Percentiles rank a stretch among this genome's conserved stretches.
Conservation (phyloP, 2,888 invertebrate genomes). For the Disparrhopalites patrizii region DNA sequence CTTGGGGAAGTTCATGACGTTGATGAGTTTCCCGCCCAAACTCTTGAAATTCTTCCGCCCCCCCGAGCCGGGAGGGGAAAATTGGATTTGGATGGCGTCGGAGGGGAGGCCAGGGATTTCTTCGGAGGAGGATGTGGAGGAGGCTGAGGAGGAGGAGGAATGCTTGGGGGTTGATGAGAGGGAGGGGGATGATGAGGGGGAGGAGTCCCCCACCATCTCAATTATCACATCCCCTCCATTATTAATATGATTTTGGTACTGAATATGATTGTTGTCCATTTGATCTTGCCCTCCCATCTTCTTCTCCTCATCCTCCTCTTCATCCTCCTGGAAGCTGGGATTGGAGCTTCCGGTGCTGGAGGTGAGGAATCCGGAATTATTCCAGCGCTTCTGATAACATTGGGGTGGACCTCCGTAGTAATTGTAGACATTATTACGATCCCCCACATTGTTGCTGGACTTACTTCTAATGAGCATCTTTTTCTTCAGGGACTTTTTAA, state of each 20-base stretch:
- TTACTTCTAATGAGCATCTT: background rate
- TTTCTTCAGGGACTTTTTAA: background rate
- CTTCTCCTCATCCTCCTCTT: background rate
- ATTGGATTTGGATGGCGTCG: background rate
- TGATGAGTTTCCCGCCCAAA: constrained; percentile 29
- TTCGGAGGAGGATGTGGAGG: no score
- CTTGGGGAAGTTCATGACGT: constrained; percentile 42
- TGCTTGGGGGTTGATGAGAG: background rate
- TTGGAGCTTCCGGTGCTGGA: background rate
- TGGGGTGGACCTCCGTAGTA: no score
- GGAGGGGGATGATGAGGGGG: no score
- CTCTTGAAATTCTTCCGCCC: no score
- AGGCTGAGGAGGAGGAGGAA: no score
- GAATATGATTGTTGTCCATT: background rate
- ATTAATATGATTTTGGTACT: background rate
- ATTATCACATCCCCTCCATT: no score
- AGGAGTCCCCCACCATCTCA: no score
- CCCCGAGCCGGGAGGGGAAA: no score
- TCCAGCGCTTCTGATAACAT: constrained; percentile 17
- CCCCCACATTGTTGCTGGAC: no score
- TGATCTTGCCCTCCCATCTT: background rate
- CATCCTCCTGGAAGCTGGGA: background rate
- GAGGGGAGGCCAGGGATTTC: background rate
- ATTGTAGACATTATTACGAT: no score
- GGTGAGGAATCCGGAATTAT: constrained; percentile 19